Base-by-base conservation (phyloP, 2,797 vertebrate genomes). In the Salmo trutta region DNA sequence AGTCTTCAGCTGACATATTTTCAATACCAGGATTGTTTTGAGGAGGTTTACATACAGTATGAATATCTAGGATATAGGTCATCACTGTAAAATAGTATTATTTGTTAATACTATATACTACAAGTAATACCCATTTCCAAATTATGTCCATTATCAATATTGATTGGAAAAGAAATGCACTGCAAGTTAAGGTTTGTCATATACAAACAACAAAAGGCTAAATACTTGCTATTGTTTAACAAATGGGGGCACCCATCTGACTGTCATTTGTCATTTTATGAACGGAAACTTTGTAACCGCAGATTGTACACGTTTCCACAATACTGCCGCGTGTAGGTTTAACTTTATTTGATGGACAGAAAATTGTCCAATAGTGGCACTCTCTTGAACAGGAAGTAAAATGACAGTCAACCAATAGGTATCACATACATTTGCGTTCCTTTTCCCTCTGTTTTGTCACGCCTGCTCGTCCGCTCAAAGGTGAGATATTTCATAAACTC, bases 361-460 rank as follows among this genome's bases (percentile, higher is more conserved):
- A 36, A 15, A 36, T 15, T 21, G 66, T 36, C 76, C 36, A 69
- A 78, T 78, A 59, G 66, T 4, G 66, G 59, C 14, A 8, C 62
- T 73, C 67, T 10, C 14, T 12, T 52, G n/a, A 70, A 76, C 80
- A 75, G 77, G 80, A 82, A 78, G 70, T 17, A 31, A 8, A 72
- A 62, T 19, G 3, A 66, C 12, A 66, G 24, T 27, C 24, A 21
- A 66, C 64, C 64, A 66, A 66, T 66, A 15, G 27, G 64, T 21
- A 8, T 59, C 56, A n/a, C 56, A 21, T 59, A 59, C 2, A n/a
- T 21, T 8, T 59, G n/a, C 4, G 19, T 59, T 5, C n/a, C 19
- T 21, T 59, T 59, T 21, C 7, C 56, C 56, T 21, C 4, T n/a
- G 19, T 59, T 59, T 21, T n/a, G 15, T 59, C 2, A 10, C n/a